These are phyloP conservation scores for Tortricodes alternella DNA, from an alignment of 2,888 invertebrate species.

Conservation along the genomic window DNA sequence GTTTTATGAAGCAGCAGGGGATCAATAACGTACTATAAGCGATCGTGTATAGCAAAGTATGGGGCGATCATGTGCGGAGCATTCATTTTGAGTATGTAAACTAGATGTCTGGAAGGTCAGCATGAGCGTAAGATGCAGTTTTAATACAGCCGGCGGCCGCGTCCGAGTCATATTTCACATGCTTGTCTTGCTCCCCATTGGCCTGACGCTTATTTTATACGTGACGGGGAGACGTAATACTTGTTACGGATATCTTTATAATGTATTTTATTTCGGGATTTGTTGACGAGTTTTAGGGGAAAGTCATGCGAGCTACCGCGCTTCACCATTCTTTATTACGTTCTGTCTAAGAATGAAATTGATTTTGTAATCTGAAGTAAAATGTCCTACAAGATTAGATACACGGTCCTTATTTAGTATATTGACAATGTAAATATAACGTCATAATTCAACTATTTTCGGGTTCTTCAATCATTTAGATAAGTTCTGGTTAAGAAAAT, in stretches of 20 bases:
- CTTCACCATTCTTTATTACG: background rate
- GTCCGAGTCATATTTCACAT: conserved; percentile 65
- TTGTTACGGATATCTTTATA: conserved; percentile 52
- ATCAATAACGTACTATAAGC: conserved; percentile 9
- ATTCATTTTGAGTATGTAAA: conserved; percentile 36
- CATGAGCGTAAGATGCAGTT: conserved; percentile 61
- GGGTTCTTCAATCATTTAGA: too few species aligned
- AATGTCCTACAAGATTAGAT: too few species aligned
- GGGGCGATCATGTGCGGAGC: conserved; percentile 15
- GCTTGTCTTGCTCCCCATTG: conserved; percentile 64
- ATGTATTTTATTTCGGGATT: conserved; percentile 52
- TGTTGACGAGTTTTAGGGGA: conserved; percentile 17
- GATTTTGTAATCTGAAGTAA: background rate
- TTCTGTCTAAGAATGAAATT: conserved; percentile 2
- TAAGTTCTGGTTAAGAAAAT: too few species aligned
- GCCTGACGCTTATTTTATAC: conserved; percentile 72
- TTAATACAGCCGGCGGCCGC: conserved; percentile 56
- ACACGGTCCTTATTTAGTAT: too few species aligned
- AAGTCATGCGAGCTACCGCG: background rate
- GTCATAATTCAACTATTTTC: too few species aligned
- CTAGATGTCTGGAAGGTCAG: conserved; percentile 41
- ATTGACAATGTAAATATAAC: too few species aligned
- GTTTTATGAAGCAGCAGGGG: background rate
- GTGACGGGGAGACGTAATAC: conserved; percentile 63
- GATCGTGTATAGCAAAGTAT: background rate